Evolutionary conservation across 2,888 invertebrate species (phyloP), one percentile per base, ranked within the genome.

Genomic region (Callyntrura sp.): DNA sequence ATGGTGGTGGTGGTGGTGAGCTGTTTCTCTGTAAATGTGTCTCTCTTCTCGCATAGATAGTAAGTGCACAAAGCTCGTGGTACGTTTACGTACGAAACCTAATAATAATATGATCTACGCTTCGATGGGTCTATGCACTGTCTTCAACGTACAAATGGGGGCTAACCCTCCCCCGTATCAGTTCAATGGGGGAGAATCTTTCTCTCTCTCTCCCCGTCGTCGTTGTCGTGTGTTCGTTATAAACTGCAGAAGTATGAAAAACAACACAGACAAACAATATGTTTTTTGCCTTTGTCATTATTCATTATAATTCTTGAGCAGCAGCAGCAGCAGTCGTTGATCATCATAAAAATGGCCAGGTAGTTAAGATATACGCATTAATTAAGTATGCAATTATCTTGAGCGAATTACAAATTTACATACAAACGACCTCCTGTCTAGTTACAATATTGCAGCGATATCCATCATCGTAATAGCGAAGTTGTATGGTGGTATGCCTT

Each of bases 341-440:
- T 51, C 55, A 78, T 78, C 51, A 73, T 85, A 85, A 85, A 85
- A 81, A 68, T 70, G 68, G 87, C 43, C 87, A 87, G 87, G 87
- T 87, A 87, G 87, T 87, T 55, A 81, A 55, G 79, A 81, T 81
- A 81, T 87, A 81, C 68, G 87, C 81, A 79, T 87, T 87, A 87
- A 87, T 87, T 87, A 87, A 87, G 87, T 79, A 87, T 79, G 81
- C 87, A 87, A 87, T 87, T 87, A 87, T 81, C 87, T 51, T 81
- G 55, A 68, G 85, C 85, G 85, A 85, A 85, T 85, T 85, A 85
- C 79, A 81, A 70, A 87, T 87, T 87, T 87, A 68, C 87, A 87
- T 87, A 87, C 81, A 87, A 87, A 87, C 79, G 87, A 87, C 57
- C 81, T 87, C 70, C 70, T 81, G 55, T 23, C 57, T 70, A 55